Evolutionary conservation across 2,797 vertebrate genomes (phyloP).

Genomic region (Chanos chanos): DNA sequence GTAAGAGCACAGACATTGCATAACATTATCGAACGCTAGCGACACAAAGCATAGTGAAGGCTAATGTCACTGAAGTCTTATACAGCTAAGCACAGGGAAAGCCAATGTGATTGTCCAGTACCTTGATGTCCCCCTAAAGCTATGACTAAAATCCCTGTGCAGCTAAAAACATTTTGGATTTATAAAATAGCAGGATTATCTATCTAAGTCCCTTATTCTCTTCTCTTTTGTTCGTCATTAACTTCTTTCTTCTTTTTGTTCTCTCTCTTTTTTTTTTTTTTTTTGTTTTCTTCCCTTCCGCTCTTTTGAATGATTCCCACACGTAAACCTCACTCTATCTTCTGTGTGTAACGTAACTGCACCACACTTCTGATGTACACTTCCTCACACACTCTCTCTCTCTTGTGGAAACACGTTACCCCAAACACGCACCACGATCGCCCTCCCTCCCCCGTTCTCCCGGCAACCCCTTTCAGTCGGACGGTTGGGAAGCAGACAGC

Average conservation of each 20-base stretch:
- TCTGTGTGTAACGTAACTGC: too few relatives aligned
- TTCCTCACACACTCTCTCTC: neutral
- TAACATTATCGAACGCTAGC: too few relatives aligned
- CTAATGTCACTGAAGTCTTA: too few relatives aligned
- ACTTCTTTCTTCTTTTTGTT: conserved; percentile 42
- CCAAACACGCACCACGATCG: neutral
- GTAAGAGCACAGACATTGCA: too few relatives aligned
- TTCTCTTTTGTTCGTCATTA: conserved; percentile 33
- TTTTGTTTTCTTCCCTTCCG: conserved; percentile 22
- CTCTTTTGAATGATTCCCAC: conserved; percentile 45
- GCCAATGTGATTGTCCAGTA: too few relatives aligned
- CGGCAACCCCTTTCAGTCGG: conserved; percentile 57
- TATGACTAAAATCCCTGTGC: too few relatives aligned
- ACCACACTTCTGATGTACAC: neutral
- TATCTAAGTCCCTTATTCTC: too few relatives aligned
- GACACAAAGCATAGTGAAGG: too few relatives aligned
- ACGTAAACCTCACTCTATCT: conserved; percentile 47
- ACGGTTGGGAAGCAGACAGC: conserved; percentile 83
- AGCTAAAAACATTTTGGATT: too few relatives aligned
- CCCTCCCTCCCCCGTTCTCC: conserved; percentile 9
- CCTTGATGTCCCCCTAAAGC: too few relatives aligned
- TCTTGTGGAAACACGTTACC: neutral
- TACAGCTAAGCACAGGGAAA: too few relatives aligned
- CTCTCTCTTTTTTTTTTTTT: conserved; percentile 38
- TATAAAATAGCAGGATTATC: too few relatives aligned